Conservation (phyloP, 1,140 invertebrate species). For the Danaus plexippus region DNA sequence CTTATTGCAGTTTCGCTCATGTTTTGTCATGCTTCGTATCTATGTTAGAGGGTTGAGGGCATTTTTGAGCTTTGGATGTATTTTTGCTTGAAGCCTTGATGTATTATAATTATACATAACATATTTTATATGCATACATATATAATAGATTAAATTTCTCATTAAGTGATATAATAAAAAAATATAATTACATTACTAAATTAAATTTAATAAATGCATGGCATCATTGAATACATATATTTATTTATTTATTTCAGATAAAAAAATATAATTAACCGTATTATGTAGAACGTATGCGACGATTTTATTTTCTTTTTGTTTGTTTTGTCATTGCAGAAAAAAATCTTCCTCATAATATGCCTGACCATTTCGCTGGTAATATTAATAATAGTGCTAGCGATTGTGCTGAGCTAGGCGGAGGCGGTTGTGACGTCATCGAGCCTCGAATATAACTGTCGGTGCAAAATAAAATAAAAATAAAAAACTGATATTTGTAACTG, state of each 20-base stretch:
- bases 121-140: too few relatives aligned
- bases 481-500: constrained; percentile 19
- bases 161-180: too few relatives aligned
- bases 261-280: too few relatives aligned
- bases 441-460: constrained; percentile 21
- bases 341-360: constrained; percentile 88
- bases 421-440: constrained; percentile 30
- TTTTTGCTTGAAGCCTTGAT: constrained; percentile 61
- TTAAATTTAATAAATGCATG: too few relatives aligned
- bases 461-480: constrained; percentile 5
- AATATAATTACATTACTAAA: too few relatives aligned
- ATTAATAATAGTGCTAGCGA: constrained; percentile 80
- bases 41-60: constrained; percentile 25
- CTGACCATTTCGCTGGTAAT: constrained; percentile 81
- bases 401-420: constrained; percentile 36
- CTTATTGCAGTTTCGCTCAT: too few relatives aligned
- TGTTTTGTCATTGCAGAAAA: constrained; percentile 86
- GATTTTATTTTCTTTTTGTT: constrained; percentile 48
- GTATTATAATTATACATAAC: too few relatives aligned
- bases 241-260: too few relatives aligned
- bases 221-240: too few relatives aligned
- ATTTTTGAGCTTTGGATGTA: constrained; percentile 45
- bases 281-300: background rate
- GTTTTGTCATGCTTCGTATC: too few relatives aligned
- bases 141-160: too few relatives aligned